Percentiles rank a stretch among this genome's conserved stretches.
phyloP scores from a whole-genome alignment of 2,113 vertebrate species.

The Polypterus bichir region DNA sequence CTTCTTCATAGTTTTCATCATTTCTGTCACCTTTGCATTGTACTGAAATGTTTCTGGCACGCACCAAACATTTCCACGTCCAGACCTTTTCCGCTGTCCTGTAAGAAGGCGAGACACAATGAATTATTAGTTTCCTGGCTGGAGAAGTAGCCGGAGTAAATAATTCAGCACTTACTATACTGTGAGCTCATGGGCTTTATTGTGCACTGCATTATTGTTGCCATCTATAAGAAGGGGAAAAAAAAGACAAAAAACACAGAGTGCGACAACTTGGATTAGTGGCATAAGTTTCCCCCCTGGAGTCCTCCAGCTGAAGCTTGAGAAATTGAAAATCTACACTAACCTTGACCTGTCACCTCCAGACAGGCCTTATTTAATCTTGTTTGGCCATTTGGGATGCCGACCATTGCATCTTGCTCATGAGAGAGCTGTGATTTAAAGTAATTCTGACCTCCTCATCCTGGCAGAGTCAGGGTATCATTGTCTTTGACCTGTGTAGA shows the following conservation, averaged over 20 bases:
- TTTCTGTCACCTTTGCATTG: neutral
- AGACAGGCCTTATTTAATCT: neutral
- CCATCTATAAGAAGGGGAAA: neutral
- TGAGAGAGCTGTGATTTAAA: neutral
- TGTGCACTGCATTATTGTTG: neutral
- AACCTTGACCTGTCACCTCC: neutral
- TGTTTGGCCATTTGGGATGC: neutral
- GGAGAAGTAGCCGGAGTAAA: neutral
- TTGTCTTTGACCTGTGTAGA: constrained; percentile 2
- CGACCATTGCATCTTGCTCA: neutral
- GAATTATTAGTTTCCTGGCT: neutral
- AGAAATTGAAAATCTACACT: neutral
- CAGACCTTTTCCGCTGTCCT: constrained; percentile 1
- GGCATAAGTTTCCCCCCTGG: neutral
- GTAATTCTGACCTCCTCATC: neutral
- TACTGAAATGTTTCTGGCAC: neutral
- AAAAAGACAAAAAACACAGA: neutral
- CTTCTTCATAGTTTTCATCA: neutral
- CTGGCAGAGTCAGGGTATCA: neutral
- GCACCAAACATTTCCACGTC: neutral
- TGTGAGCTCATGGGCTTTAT: neutral
- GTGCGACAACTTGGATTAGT: neutral
- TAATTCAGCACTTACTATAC: neutral
- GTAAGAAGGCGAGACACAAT: neutral
- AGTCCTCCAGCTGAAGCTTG: neutral